A percentile compares a stretch with the other conserved stretches of the same genome.
Evolutionary conservation across 1,140 invertebrate genomes (phyloP).

Genomic region (Sitobion miscanthi): DNA sequence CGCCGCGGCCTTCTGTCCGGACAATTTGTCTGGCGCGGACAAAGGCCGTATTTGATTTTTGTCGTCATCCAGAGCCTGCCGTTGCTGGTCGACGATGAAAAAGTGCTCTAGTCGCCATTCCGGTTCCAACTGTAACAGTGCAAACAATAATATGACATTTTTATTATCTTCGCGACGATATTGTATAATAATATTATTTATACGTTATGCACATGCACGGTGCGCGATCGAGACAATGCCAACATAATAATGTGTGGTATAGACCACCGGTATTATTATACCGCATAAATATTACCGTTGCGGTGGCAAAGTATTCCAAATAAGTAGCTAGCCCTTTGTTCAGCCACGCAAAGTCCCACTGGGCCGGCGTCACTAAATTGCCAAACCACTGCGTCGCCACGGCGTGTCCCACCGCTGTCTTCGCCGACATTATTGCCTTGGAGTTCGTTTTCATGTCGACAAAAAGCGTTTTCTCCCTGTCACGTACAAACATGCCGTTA

Average conservation of each 20-base stretch:
- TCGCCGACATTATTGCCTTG: slow-evolving; percentile 69
- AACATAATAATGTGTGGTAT: neutral
- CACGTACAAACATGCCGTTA: neutral
- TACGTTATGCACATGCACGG: neutral
- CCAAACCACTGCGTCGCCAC: slow-evolving; percentile 84
- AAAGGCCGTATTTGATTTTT: neutral
- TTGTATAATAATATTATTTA: neutral
- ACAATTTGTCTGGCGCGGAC: slow-evolving; percentile 61
- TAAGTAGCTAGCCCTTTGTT: slow-evolving; percentile 68
- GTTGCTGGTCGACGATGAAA: slow-evolving; percentile 78
- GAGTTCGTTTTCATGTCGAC: neutral
- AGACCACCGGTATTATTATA: neutral
- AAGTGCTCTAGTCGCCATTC: slow-evolving; percentile 89
- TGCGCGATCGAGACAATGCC: neutral
- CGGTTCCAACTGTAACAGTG: slow-evolving; percentile 74
- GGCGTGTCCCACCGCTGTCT: slow-evolving; percentile 79
- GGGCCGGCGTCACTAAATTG: slow-evolving; percentile 79
- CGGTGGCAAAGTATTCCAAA: slow-evolving; percentile 60
- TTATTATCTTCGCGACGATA: neutral
- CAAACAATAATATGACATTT: neutral
- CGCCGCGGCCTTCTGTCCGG: slow-evolving; percentile 63
- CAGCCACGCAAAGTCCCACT: slow-evolving; percentile 77
- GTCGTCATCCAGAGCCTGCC: slow-evolving; percentile 82
- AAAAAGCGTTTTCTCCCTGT: slow-evolving; percentile 29
- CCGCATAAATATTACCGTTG: slow-evolving; percentile 53